phyloP scores from a whole-genome alignment of 2,797 vertebrate species.

The Halcyon smyrnensis region DNA sequence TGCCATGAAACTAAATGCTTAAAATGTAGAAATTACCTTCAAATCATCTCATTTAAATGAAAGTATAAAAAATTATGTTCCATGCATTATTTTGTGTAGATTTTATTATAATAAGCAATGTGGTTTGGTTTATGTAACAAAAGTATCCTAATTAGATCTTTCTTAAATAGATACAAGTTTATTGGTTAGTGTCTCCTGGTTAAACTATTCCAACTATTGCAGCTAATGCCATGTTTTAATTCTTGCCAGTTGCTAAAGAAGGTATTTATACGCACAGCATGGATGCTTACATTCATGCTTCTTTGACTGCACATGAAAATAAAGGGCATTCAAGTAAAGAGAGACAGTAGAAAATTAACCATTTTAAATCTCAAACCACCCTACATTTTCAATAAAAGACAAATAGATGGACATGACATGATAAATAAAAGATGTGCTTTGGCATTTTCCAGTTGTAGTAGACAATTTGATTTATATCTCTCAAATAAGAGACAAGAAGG shows the following conservation, averaged over 20 bases:
- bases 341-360: constrained; percentile 64
- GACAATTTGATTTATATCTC: constrained; percentile 17
- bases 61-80: constrained; percentile 45
- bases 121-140: constrained; percentile 48
- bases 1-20: constrained; percentile 51
- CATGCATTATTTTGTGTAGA: constrained; percentile 51
- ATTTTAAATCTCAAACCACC: constrained; percentile 60
- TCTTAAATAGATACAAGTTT: constrained; percentile 65
- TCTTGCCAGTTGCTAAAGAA: constrained; percentile 64
- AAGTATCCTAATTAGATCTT: constrained; percentile 62
- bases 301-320: constrained; percentile 72
- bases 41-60: constrained; percentile 60
- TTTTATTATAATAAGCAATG: constrained; percentile 59
- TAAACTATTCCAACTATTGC: constrained; percentile 46
- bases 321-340: constrained; percentile 63
- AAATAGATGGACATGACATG: constrained; percentile 32
- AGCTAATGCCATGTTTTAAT: constrained; percentile 60
- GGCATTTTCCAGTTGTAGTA: not conserved
- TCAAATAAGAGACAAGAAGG: not conserved
- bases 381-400: constrained; percentile 31
- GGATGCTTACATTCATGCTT: constrained; percentile 60
- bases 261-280: constrained; percentile 75
- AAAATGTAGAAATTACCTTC: constrained; percentile 68
- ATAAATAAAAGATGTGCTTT: constrained; percentile 28
- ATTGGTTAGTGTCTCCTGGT: constrained; percentile 38